Evolutionary conservation across 2,888 invertebrate species (phyloP).

Genomic region (Limenitis camilla): DNA sequence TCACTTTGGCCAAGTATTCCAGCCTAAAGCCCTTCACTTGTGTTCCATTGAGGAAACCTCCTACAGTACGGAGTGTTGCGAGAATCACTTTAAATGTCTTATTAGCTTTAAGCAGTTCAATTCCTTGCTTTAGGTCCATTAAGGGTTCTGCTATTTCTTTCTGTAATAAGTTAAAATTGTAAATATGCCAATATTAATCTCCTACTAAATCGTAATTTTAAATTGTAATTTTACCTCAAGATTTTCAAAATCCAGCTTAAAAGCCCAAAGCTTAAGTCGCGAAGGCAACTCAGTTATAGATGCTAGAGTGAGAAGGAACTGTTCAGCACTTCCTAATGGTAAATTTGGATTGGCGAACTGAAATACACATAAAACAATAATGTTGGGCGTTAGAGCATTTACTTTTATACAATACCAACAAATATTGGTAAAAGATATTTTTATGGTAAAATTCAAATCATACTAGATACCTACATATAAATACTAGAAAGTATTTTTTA

Average conservation of each 20-base stretch:
- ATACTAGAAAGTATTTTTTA: too few species aligned
- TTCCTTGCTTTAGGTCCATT: conserved; percentile 98
- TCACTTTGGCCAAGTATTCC: conserved; percentile 97
- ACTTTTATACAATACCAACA: too few species aligned
- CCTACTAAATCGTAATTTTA: neutral
- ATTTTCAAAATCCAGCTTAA: conserved; percentile 98
- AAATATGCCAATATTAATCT: neutral
- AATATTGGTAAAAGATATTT: too few species aligned
- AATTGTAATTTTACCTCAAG: conserved; percentile 81
- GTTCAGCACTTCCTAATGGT: conserved; percentile 96
- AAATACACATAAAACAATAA: too few species aligned
- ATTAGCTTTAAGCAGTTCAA: conserved; percentile 91
- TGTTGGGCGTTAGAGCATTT: too few species aligned
- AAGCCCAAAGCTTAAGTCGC: conserved; percentile 96
- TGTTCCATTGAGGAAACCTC: conserved; percentile 96
- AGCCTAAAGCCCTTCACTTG: conserved; percentile 96
- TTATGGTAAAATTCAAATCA: too few species aligned
- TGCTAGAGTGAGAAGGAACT: conserved; percentile 96
- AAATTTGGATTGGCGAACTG: conserved; percentile 89
- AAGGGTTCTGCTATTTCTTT: conserved; percentile 98
- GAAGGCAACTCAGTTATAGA: conserved; percentile 96
- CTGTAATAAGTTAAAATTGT: conserved; percentile 37
- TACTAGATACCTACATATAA: too few species aligned
- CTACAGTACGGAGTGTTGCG: conserved; percentile 93
- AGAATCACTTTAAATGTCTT: conserved; percentile 96